Evolutionary conservation across 2,113 vertebrate species (phyloP).

Genomic region (Dipodomys spectabilis): DNA sequence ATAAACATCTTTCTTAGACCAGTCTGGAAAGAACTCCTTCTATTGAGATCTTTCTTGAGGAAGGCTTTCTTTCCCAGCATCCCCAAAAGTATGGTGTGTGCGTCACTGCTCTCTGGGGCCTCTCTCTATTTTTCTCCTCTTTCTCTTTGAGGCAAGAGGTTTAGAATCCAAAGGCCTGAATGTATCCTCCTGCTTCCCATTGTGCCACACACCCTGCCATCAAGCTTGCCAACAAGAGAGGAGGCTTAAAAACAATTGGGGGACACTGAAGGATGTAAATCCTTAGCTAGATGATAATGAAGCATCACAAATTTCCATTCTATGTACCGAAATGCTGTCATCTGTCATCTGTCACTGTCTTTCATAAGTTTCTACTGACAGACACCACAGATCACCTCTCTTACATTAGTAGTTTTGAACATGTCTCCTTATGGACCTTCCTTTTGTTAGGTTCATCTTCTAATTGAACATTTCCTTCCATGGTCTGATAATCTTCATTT

Average conservation of each 20-base stretch:
- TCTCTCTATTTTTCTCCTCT: neutral
- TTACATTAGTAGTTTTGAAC: neutral
- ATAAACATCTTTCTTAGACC: neutral
- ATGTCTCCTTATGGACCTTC: neutral
- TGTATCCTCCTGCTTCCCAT: neutral
- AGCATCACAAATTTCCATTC: neutral
- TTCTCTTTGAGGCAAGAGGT: neutral
- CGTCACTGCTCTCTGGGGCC: neutral
- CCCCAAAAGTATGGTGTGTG: rapidly evolving
- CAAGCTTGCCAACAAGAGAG: neutral
- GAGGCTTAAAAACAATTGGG: neutral
- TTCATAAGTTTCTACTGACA: neutral
- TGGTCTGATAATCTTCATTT: neutral
- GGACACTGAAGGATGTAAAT: neutral
- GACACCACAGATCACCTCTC: neutral
- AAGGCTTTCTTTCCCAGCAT: neutral
- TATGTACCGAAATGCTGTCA: neutral
- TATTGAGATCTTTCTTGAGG: neutral
- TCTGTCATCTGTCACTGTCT: neutral
- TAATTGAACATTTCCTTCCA: neutral
- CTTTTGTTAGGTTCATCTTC: neutral
- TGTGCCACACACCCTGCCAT: neutral
- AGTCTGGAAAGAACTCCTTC: neutral
- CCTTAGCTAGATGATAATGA: neutral
- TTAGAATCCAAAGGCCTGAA: neutral